These are phyloP conservation scores for Paralichthys olivaceus DNA, from an alignment of 2,113 vertebrate species.

Conservation along the genomic window DNA sequence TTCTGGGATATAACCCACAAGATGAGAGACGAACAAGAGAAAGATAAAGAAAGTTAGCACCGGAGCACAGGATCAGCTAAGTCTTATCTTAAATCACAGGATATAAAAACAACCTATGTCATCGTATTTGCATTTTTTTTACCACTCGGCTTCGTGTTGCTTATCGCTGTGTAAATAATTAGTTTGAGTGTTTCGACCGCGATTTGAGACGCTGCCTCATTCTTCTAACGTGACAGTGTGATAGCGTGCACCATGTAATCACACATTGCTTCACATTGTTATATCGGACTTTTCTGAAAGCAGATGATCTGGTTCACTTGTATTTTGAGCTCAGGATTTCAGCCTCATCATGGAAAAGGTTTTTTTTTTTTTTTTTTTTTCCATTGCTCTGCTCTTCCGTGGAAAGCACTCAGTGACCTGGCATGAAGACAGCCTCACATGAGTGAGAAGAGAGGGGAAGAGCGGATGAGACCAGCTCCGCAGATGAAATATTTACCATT, in stretches of 20 bases:
- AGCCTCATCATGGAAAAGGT: conserved; percentile 57
- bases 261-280: conserved; percentile 41
- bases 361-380: conserved; percentile 43
- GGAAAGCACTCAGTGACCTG: conserved; percentile 68
- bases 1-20: too few species aligned
- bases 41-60: too few species aligned
- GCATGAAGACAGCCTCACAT: conserved; percentile 50
- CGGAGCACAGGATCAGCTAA: too few species aligned
- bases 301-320: conserved; percentile 42
- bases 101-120: too few species aligned
- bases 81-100: too few species aligned
- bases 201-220: too few species aligned
- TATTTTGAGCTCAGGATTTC: conserved; percentile 46
- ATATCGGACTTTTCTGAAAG: conserved; percentile 9
- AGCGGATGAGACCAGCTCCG: conserved; percentile 44
- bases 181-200: too few species aligned
- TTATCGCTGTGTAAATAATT: too few species aligned
- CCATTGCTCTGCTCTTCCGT: conserved; percentile 57
- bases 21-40: too few species aligned
- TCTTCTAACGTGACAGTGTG: background rate
- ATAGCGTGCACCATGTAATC: background rate
- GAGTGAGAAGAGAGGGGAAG: conserved; percentile 43
- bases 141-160: too few species aligned
- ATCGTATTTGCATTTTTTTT: too few species aligned
- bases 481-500: conserved; percentile 73